Conservation (phyloP, 2,797 vertebrate genomes). For the Pelochelys cantorii region DNA sequence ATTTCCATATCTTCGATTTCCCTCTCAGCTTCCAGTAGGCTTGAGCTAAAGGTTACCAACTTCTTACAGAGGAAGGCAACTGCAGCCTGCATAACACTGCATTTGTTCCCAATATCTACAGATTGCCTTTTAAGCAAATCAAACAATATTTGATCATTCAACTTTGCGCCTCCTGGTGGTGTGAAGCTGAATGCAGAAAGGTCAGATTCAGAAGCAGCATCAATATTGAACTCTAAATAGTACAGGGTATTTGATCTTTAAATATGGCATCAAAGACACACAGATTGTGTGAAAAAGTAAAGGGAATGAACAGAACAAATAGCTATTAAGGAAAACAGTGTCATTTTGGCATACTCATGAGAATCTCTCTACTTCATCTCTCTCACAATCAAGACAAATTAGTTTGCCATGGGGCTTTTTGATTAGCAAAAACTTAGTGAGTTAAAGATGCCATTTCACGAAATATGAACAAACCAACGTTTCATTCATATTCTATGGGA, state of each 20-base stretch:
- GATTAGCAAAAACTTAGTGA: slow-evolving; percentile 11
- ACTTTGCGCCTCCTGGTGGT: neutral
- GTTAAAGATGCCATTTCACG: slow-evolving; percentile 35
- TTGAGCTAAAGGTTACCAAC: neutral
- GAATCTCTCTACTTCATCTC: neutral
- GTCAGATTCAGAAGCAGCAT: neutral
- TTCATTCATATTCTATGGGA: slow-evolving; percentile 22
- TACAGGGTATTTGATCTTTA: neutral
- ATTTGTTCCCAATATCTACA: neutral
- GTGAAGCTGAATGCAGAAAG: accelerated
- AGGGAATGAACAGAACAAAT: slow-evolving; percentile 15
- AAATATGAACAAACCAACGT: neutral
- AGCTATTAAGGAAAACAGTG: slow-evolving; percentile 28
- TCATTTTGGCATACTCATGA: neutral
- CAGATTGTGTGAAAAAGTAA: neutral
- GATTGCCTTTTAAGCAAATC: accelerated
- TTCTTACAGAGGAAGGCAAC: neutral
- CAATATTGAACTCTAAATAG: neutral
- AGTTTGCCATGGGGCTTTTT: neutral
- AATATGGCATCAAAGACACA: slow-evolving; percentile 42
- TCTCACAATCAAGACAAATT: accelerated
- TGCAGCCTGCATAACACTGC: accelerated
- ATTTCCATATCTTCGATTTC: neutral
- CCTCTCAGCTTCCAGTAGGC: neutral
- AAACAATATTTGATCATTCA: accelerated